These are phyloP conservation scores for Ceratina australensis DNA, from an alignment of 1,140 invertebrate genomes.

Conservation along the genomic window DNA sequence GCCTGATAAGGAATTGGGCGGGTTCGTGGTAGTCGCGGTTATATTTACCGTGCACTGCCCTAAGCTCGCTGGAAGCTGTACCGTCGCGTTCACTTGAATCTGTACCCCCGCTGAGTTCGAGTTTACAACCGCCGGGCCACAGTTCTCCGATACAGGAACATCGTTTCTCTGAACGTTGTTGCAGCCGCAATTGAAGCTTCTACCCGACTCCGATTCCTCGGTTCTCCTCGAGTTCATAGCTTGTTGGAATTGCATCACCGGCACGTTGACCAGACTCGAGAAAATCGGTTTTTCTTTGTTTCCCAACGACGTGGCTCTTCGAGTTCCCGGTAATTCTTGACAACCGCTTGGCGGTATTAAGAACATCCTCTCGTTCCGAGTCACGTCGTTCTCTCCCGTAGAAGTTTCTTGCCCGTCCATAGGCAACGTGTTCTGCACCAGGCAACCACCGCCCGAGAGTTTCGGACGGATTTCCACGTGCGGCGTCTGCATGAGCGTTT, in stretches of 20 bases:
- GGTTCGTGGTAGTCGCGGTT: constrained; percentile 66
- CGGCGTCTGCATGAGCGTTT: constrained; percentile 60
- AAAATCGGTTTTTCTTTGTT: constrained; percentile 4
- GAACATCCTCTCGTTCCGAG: constrained; percentile 9
- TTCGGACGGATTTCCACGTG: constrained; percentile 69
- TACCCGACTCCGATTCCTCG: neutral
- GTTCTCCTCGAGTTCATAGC: constrained; percentile 1
- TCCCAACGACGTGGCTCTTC: constrained; percentile 11
- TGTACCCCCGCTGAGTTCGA: constrained; percentile 55
- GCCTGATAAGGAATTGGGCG: neutral
- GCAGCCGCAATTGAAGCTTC: constrained; percentile 32
- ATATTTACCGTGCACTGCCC: constrained; percentile 73
- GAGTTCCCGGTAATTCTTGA: constrained; percentile 70
- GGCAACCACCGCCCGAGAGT: constrained; percentile 62
- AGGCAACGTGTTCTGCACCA: constrained; percentile 62
- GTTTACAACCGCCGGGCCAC: constrained; percentile 32
- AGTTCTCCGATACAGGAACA: constrained; percentile 20
- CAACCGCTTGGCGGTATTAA: constrained; percentile 68
- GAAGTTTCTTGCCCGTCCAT: constrained; percentile 40
- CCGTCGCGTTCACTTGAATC: constrained; percentile 73
- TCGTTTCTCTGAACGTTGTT: constrained; percentile 32
- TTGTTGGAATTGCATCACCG: constrained; percentile 21
- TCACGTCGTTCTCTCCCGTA: neutral
- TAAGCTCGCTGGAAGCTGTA: constrained; percentile 68
- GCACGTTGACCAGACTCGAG: neutral